Percentiles rank a stretch among this genome's conserved stretches.
Evolutionary conservation across 2,113 vertebrate species (phyloP).

Genomic region (Lepisosteus osseus): DNA sequence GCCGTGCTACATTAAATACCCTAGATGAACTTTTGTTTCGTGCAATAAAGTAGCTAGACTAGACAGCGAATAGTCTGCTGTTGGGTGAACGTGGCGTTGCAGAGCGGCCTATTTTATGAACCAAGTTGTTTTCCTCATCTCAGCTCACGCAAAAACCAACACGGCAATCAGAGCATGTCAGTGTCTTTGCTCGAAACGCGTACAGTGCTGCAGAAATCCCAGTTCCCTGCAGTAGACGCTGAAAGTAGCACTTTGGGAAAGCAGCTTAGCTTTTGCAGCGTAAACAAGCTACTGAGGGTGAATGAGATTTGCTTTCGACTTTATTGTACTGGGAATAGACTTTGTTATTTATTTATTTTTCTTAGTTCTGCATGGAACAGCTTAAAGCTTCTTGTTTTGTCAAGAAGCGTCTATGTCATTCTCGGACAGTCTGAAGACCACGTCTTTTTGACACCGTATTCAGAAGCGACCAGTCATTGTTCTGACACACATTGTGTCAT

Average conservation of each 20-base stretch:
- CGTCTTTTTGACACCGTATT: not conserved
- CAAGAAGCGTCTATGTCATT: not conserved
- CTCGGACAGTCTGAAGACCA: not conserved
- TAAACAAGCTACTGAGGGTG: not conserved
- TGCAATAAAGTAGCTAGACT: no score
- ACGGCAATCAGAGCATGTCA: conserved; percentile 17
- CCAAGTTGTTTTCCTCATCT: conserved; percentile 13
- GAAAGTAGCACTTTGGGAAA: not conserved
- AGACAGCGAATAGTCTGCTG: no score
- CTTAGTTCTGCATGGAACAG: not conserved
- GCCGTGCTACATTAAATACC: no score
- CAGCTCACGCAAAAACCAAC: conserved; percentile 13
- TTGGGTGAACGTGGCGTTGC: not conserved
- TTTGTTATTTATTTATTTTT: not conserved
- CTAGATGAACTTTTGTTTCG: no score
- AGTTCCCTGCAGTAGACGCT: not conserved
- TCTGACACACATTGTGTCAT: not conserved
- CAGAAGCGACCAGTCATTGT: not conserved
- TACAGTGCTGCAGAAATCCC: not conserved
- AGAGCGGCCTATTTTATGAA: conserved; percentile 13
- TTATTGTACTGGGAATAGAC: not conserved
- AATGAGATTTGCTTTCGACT: no score
- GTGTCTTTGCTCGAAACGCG: conserved; percentile 8
- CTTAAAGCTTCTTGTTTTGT: not conserved
- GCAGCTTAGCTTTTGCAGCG: not conserved